Evolutionary conservation across 2,888 invertebrate genomes (phyloP), one percentile per base, ranked within the genome.

Genomic region (Corbicula japonica): DNA sequence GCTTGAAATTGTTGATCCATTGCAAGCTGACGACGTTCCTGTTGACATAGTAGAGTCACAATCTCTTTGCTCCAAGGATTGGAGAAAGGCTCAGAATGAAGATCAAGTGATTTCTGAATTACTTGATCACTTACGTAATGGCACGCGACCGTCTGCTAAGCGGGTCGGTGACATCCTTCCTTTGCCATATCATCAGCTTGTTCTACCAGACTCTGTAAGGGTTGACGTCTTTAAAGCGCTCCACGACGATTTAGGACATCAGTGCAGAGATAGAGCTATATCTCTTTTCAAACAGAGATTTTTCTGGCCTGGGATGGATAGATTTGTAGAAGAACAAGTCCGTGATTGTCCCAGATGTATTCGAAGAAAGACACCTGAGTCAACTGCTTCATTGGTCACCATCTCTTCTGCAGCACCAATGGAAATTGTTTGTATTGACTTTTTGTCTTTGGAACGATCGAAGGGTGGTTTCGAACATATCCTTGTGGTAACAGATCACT

Each of bases 141-240:
- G 76, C 23, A 76, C 63, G 18, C 69, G 56, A 56, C 70, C 76
- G 12, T 48, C 46, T 15, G 70, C 58, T 48, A 32, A 44, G 54
- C 66, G 26, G 38, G 38, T 21, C 2, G 28, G 44, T 10, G 38
- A 21, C 26, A 21, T n/a, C 10, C 21, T 41, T 1, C 21, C 52
- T 26, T 23, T 41, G 1, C 28, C 44, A n/a, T 48, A 35, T 34
- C 4, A 23, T 23, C 65, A 48, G 35, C 48, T 30, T 15, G 30
- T 52, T 6, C 32, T 60, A 32, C 60, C 38, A 23, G 44, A 30
- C 12, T 23, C 38, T 26, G 15, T 71, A 3, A 30, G 60, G 18
- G 35, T 30, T 18, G 68, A 68, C 8, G 52, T 68, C 2, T 74
- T 74, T n/a, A 34, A 44, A 21, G 66, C 74, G 15, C 41, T 65